Evolutionary conservation across 1,140 invertebrate genomes (phyloP).

Genomic region (Venustaconcha ellipsiformis): DNA sequence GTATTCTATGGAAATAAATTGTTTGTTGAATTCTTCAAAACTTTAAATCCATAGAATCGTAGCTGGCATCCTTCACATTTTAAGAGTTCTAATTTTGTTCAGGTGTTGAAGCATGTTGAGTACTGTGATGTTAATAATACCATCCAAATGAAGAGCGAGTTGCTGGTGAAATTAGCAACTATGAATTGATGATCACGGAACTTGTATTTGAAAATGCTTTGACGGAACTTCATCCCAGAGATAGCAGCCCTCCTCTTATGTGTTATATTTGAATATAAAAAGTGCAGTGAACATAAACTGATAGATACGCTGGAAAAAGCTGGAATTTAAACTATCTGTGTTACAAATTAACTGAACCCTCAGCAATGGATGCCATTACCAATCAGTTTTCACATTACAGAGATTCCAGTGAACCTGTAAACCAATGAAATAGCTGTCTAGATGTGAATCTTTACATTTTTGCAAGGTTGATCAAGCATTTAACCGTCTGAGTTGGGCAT

Average conservation of each 20-base stretch:
- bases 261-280: constrained; percentile 90
- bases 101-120: constrained; percentile 82
- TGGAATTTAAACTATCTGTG: background rate
- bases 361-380: background rate
- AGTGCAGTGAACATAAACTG: constrained; percentile 69
- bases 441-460: no score
- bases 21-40: no score
- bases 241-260: constrained; percentile 93
- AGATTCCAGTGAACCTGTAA: no score
- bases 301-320: constrained; percentile 57
- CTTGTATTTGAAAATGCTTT: constrained; percentile 93
- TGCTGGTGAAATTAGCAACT: constrained; percentile 94
- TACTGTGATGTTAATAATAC: constrained; percentile 80
- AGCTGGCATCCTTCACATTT: background rate
- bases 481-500: no score
- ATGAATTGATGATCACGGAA: constrained; percentile 95
- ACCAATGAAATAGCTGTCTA: no score
- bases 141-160: constrained; percentile 90
- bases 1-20: no score
- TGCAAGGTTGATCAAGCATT: no score
- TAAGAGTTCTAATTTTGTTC: constrained; percentile 17
- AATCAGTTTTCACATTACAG: no score
- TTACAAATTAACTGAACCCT: constrained; percentile 24
- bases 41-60: no score
- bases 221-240: constrained; percentile 85